Evolutionary conservation across 2,797 vertebrate genomes (phyloP), one percentile per base, ranked within the genome.

Genomic region (Peromyscus aztecus): DNA sequence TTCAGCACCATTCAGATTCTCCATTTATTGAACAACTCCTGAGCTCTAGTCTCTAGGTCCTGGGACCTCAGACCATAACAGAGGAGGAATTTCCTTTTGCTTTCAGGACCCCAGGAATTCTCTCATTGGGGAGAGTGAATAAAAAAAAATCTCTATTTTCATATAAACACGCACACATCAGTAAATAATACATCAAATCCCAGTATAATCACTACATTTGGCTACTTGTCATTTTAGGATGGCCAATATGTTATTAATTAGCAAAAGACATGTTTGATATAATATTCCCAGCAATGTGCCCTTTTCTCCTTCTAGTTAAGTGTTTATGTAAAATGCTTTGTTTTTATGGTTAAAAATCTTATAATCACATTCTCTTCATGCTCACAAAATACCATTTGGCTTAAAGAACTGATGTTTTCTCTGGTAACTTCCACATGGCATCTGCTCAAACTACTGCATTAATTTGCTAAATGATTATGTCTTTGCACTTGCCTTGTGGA

Each of bases 321-420:
- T 92, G 85, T 96, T 97, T 94, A 91, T 95, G 88, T 78, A 81
- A 86, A 84, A 97, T 91, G 81, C 85, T 96, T 95, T 97, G 94
- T 89, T 97, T 96, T 97, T 94, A 96, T 95, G 69, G 83, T 94
- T 97, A 96, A 96, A 96, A 96, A 92, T 97, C 73, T 96, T 94
- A 96, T 95, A 96, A 97, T 96, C 91, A 92, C 92, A 94, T 97
- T 97, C 89, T 95, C 91, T 95, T 97, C 94, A 89, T 96, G 89
- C 23, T 97, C 86, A 94, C 73, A 97, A 92, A 96, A 96, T 96
- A 92, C 81, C 92, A 96, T 96, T 97, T 95, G 95, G 96, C 95
- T 97, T 95, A 94, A 96, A 96, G 89, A 97, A 96, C 94, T 96
- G 94, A 89, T 97, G 94, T 92, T 98, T 97, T 95, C 84, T 96